These are phyloP conservation scores for Casuarius casuarius DNA, from an alignment of 2,113 vertebrate species.

Conservation along the genomic window DNA sequence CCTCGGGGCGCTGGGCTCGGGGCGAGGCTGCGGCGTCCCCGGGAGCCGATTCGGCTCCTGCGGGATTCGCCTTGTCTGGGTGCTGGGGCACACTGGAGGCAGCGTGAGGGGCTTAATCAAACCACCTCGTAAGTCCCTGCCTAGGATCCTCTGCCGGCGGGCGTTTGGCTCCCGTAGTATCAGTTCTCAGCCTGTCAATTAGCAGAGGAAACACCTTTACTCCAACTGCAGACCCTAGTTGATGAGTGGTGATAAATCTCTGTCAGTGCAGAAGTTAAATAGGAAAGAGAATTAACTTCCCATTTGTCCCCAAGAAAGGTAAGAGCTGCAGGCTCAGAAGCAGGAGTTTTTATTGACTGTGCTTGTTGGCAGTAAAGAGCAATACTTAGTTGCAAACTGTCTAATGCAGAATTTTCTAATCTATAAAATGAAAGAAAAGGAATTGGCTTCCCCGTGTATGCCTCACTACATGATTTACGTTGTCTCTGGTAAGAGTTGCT, in stretches of 20 bases:
- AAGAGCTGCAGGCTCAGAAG: background rate
- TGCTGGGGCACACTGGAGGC: background rate
- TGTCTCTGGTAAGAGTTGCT: background rate
- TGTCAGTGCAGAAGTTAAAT: background rate
- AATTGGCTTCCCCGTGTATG: background rate
- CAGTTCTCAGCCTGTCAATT: fast-evolving
- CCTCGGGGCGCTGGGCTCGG: fast-evolving
- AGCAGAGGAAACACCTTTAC: background rate
- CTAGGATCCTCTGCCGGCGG: background rate
- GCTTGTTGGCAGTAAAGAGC: background rate
- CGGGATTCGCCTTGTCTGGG: background rate
- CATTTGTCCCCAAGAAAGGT: background rate
- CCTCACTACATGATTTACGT: background rate
- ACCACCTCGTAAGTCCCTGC: background rate
- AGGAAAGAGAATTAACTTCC: background rate
- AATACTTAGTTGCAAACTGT: background rate
- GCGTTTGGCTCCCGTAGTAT: background rate
- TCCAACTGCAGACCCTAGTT: background rate
- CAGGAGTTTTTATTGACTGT: background rate
- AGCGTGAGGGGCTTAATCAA: background rate
- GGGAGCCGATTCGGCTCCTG: no score
- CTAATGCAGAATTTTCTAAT: background rate
- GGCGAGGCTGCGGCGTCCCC: background rate
- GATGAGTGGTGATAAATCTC: background rate
- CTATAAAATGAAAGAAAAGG: background rate